Evolutionary conservation across 2,113 vertebrate genomes (phyloP), one percentile per base, ranked within the genome.

Genomic region (Elaphurus davidianus): DNA sequence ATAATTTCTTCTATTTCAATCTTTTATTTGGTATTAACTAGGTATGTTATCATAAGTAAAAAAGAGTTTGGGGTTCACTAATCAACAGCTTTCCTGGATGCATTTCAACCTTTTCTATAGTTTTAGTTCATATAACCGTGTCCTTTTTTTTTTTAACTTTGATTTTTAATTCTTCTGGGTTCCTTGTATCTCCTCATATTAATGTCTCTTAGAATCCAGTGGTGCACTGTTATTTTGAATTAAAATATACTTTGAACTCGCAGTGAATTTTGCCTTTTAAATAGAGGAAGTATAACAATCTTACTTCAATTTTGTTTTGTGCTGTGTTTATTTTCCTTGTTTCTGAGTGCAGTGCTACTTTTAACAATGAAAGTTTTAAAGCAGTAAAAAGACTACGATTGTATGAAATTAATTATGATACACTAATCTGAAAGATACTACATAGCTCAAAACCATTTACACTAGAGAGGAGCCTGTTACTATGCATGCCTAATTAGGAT

Each of bases 1-100:
- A 54, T 50, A 50, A 52, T 87, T 79, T 57, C 60, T 82, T 96
- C 96, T 98, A 89, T 97, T 98, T 91, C 87, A 98, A 98, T 98
- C 90, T 98, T 98, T 98, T 98, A 98, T 97, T 98, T 97, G 87
- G 94, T 87, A 97, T 97, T 98, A 97, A 98, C 97, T 98, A 97
- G 96, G 96, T 97, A 98, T 96, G 98, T 99, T 98, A 98, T 98
- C 97, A 84, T 97, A 97, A 98, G 97, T 95, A 98, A 98, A 97
- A 96, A 98, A 97, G 90, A 45, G 0, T 97, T 98, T 98, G 95
- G 90, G 88, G 94, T 98, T 98, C 95, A 98, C 95, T 96, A 90
- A 97, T 57, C 96, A 98, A 98, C 89, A 97, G 81, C 97, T 98
- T 98, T 98, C 97, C 90, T 98, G 92, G 98, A 98, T 97, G 96